phyloP scores from a whole-genome alignment of 2,113 vertebrate species.

The Dolichotis patagonum region DNA sequence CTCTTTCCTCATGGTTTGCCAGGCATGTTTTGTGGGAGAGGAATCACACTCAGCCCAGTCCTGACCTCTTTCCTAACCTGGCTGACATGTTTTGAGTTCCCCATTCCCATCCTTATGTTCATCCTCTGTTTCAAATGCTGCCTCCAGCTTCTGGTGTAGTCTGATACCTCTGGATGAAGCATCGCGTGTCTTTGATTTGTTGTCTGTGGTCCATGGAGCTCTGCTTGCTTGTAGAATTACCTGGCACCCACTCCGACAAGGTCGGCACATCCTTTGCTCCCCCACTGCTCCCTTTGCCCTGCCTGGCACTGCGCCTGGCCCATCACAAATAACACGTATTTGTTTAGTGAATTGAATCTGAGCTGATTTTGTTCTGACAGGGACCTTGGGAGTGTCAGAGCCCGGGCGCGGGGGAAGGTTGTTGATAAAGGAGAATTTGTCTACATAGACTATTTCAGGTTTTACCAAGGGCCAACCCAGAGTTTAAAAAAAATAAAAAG shows the following conservation, averaged over 20 bases:
- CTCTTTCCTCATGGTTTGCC: background rate
- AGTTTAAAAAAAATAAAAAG: background rate
- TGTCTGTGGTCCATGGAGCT: background rate
- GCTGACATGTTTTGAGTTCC: background rate
- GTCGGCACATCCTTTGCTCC: conserved; percentile 37
- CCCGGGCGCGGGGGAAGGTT: conserved; percentile 2
- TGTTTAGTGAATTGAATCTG: conserved; percentile 75
- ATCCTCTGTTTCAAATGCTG: background rate
- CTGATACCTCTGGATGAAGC: background rate
- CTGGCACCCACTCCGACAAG: conserved; percentile 54
- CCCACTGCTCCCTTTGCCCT: conserved; percentile 29
- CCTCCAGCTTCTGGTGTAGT: background rate
- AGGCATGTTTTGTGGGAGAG: background rate
- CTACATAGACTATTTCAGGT: background rate
- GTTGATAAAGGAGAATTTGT: conserved; percentile 57
- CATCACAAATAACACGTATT: conserved; percentile 67
- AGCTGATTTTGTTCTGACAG: conserved; percentile 62
- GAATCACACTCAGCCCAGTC: background rate
- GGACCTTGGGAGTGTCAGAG: conserved; percentile 62
- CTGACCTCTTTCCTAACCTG: background rate
- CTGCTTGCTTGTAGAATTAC: conserved; percentile 16
- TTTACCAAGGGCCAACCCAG: background rate
- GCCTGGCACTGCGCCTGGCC: conserved; percentile 63
- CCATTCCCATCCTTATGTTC: background rate
- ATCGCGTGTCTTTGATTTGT: background rate